phyloP scores from a whole-genome alignment of 2,797 vertebrate genomes.

The Halcyon chelicuti region DNA sequence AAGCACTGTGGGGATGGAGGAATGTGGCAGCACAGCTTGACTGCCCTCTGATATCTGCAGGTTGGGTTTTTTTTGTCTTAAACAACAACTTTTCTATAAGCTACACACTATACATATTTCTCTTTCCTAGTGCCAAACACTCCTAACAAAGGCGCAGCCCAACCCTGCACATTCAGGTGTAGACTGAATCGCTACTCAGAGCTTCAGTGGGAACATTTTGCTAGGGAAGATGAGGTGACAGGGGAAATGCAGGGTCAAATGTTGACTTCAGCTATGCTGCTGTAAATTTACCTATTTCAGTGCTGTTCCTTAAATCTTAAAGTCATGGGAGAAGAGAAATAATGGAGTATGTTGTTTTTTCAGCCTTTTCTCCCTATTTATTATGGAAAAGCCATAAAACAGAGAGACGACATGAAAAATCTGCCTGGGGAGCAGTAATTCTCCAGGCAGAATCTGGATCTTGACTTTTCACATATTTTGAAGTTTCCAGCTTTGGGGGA shows the following conservation, averaged over 20 bases:
- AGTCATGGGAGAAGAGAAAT: constrained; percentile 18
- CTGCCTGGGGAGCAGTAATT: constrained; percentile 30
- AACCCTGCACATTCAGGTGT: background rate
- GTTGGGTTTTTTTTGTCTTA: background rate
- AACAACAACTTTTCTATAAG: background rate
- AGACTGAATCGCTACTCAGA: background rate
- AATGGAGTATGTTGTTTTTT: background rate
- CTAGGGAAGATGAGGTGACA: background rate
- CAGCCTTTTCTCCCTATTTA: constrained; percentile 29
- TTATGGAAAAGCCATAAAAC: constrained; percentile 40
- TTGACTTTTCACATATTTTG: background rate
- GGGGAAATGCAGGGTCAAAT: background rate
- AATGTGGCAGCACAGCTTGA: background rate
- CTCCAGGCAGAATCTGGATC: background rate
- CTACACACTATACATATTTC: background rate
- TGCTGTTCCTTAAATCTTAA: background rate
- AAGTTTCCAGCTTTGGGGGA: background rate
- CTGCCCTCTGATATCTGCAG: background rate
- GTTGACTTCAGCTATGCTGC: background rate
- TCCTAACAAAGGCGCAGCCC: background rate
- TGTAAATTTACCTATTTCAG: background rate
- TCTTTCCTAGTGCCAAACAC: background rate
- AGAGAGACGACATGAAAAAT: background rate
- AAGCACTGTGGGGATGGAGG: accelerated
- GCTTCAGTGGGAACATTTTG: background rate